Conservation (phyloP, 2,113 vertebrate genomes). For the Vulpes vulpes region DNA sequence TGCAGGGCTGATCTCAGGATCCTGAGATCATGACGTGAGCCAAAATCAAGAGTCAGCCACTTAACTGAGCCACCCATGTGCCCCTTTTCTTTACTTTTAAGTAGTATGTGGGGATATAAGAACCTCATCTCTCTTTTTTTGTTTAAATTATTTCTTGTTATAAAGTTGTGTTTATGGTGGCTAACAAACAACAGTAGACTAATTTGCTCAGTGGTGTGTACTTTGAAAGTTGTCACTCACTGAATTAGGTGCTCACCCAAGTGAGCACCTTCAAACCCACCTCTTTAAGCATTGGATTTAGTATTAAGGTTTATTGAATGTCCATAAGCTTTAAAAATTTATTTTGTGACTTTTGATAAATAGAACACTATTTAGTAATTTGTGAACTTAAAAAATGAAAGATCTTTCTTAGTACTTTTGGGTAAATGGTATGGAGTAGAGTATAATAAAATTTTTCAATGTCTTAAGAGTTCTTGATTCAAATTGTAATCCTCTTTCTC, state of each 20-base stretch:
- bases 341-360: slow-evolving; percentile 21
- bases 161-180: slow-evolving; percentile 28
- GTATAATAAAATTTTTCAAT: slow-evolving; percentile 60
- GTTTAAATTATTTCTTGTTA: slow-evolving; percentile 17
- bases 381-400: background rate
- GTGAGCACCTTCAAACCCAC: background rate
- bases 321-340: background rate
- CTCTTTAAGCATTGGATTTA: background rate
- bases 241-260: slow-evolving; percentile 10
- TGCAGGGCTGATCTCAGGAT: background rate
- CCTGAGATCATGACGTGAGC: background rate
- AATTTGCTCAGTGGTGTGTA: background rate
- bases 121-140: slow-evolving; percentile 14
- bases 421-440: background rate
- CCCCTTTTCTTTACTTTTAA: background rate
- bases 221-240: slow-evolving; percentile 27
- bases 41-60: background rate
- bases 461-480: slow-evolving; percentile 62
- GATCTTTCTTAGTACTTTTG: background rate
- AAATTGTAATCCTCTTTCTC: slow-evolving; percentile 85
- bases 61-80: background rate
- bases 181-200: background rate
- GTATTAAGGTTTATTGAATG: slow-evolving; percentile 23
- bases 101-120: background rate
- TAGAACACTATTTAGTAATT: background rate